phyloP scores from a whole-genome alignment of 2,113 vertebrate genomes.

The Podarcis raffonei region DNA sequence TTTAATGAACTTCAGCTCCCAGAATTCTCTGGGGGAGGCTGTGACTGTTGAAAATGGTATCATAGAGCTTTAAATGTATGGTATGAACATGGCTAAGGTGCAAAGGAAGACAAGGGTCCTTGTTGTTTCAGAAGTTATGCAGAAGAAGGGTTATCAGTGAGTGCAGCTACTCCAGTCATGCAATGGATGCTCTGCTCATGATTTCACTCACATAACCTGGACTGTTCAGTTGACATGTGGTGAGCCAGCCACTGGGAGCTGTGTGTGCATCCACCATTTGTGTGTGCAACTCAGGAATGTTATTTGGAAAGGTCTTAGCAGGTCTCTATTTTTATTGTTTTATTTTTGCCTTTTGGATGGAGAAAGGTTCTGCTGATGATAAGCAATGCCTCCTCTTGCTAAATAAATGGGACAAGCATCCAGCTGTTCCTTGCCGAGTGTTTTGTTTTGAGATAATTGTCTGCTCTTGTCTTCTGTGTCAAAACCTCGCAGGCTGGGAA shows the following conservation, averaged over 20 bases:
- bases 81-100: not conserved
- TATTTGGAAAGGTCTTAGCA: not conserved
- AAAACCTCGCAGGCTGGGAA: conserved; percentile 60
- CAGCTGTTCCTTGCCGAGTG: not conserved
- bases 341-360: not conserved
- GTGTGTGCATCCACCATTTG: not conserved
- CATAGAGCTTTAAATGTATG: no score
- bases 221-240: no score
- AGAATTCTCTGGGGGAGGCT: no score
- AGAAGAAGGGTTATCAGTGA: not conserved
- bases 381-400: not conserved
- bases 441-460: not conserved
- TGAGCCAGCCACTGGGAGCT: not conserved
- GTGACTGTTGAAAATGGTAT: no score
- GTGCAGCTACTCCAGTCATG: not conserved
- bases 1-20: no score
- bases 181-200: not conserved
- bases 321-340: not conserved
- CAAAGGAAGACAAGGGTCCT: not conserved
- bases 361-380: not conserved
- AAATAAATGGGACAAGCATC: not conserved
- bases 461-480: conserved; percentile 2
- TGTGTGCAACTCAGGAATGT: not conserved
- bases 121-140: not conserved
- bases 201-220: not conserved